Evolutionary conservation across 1,140 invertebrate genomes (phyloP).

Genomic region (Trichomalopsis sarcophagae): DNA sequence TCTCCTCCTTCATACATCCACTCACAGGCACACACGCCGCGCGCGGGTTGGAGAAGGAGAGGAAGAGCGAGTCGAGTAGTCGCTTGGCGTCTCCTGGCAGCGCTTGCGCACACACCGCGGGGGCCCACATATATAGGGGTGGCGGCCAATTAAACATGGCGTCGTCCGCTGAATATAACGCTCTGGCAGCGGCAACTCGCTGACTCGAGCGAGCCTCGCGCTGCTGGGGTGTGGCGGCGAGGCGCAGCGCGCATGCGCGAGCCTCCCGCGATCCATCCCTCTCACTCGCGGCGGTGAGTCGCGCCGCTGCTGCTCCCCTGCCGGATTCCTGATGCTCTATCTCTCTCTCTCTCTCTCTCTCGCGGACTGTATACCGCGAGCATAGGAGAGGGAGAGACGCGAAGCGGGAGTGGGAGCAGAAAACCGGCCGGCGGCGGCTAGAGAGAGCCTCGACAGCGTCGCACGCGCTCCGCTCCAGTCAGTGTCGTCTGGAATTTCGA

Average conservation of each 20-base stretch:
- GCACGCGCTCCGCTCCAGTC: conserved; percentile 20
- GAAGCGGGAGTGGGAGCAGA: conserved; percentile 37
- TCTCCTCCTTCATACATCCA: too few species aligned
- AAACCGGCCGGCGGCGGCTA: conserved; percentile 61
- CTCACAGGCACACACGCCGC: too few species aligned
- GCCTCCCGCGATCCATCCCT: conserved; percentile 40
- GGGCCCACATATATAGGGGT: conserved; percentile 58
- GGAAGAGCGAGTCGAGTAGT: not conserved
- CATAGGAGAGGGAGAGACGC: conserved; percentile 19
- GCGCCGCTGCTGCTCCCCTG: not conserved
- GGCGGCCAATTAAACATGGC: conserved; percentile 70
- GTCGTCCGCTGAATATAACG: not conserved
- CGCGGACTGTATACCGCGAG: conserved; percentile 15
- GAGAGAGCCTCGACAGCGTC: conserved; percentile 4
- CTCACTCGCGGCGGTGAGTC: not conserved
- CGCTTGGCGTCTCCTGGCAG: conserved; percentile 21
- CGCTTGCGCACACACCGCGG: conserved; percentile 37
- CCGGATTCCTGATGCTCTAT: not conserved
- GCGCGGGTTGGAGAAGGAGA: not conserved
- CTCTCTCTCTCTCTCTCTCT: not conserved
- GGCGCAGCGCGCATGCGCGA: conserved; percentile 60
- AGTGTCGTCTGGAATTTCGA: conserved; percentile 51
- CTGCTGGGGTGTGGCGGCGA: conserved; percentile 67
- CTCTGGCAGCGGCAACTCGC: not conserved
- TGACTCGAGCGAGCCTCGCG: not conserved